A percentile compares a stretch with the other conserved stretches of the same genome.
Evolutionary conservation across 2,797 vertebrate species (phyloP).

Genomic region (Valencia hispanica): DNA sequence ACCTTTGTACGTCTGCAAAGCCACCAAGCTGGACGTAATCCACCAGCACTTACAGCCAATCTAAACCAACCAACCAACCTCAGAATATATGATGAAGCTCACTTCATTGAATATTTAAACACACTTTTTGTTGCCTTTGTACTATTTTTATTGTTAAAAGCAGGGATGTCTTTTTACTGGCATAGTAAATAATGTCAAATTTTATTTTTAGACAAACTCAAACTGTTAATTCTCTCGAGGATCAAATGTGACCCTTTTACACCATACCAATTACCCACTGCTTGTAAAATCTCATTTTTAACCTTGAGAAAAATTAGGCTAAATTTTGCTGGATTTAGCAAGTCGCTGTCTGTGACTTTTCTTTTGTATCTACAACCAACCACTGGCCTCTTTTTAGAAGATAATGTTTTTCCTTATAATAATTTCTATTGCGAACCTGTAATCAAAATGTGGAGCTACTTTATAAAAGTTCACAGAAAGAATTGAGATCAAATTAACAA

Average conservation of each 20-base stretch:
- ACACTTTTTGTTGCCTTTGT: background rate
- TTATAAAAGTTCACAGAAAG: background rate
- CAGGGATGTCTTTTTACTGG: background rate
- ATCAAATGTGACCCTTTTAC: constrained; percentile 41
- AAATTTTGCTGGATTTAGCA: constrained; percentile 37
- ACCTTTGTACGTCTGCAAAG: constrained; percentile 52
- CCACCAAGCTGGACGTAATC: constrained; percentile 18
- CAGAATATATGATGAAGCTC: background rate
- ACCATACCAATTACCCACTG: constrained; percentile 41
- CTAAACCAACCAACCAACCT: constrained; percentile 15
- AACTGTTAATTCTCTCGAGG: constrained; percentile 39
- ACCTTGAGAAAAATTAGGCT: constrained; percentile 52
- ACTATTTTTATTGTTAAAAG: constrained; percentile 8
- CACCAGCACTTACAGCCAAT: background rate
- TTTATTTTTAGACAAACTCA: constrained; percentile 39
- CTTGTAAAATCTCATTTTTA: constrained; percentile 50
- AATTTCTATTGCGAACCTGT: background rate
- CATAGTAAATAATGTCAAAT: constrained; percentile 30
- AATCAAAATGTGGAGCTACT: background rate
- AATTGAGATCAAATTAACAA: background rate
- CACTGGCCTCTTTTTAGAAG: constrained; percentile 2
- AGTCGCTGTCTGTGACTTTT: constrained; percentile 18
- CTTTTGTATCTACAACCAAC: background rate
- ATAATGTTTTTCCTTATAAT: background rate
- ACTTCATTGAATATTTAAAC: constrained; percentile 4